phyloP scores from a whole-genome alignment of 2,113 vertebrate genomes.

The Poecile atricapillus region DNA sequence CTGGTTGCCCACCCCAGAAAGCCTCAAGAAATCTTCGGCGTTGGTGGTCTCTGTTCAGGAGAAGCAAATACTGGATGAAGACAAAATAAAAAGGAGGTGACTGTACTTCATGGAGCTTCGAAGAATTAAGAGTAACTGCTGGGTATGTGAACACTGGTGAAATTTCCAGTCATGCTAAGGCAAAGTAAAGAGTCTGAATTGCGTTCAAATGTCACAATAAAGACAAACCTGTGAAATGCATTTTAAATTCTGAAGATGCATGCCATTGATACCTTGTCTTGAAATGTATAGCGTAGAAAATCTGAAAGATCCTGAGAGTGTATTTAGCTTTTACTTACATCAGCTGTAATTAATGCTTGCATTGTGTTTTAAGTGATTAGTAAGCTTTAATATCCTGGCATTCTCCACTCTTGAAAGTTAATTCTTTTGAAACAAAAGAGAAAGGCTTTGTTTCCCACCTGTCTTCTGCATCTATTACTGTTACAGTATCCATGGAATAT shows the following conservation, averaged over 20 bases:
- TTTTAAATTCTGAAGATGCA: conserved; percentile 44
- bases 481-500: conserved; percentile 46
- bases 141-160: conserved; percentile 29
- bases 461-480: conserved; percentile 59
- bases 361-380: conserved; percentile 44
- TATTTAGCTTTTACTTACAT: conserved; percentile 63
- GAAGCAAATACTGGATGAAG: conserved; percentile 30
- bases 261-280: conserved; percentile 55
- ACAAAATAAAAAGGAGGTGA: conserved; percentile 16
- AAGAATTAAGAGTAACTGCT: conserved; percentile 36
- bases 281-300: conserved; percentile 53
- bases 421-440: conserved; percentile 51
- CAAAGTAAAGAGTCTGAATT: conserved; percentile 58
- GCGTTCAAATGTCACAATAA: conserved; percentile 50
- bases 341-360: conserved; percentile 49
- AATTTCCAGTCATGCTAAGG: conserved; percentile 1
- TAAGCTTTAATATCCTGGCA: conserved; percentile 59
- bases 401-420: conserved; percentile 57
- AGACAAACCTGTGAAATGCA: conserved; percentile 22
- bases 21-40: background rate
- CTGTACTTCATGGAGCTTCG: background rate
- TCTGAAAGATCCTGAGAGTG: conserved; percentile 34
- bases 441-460: conserved; percentile 40
- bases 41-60: conserved; percentile 17
- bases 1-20: conserved; percentile 20